These are phyloP conservation scores for Thalassaphorura encarpata DNA, from an alignment of 1,140 invertebrate genomes.

Conservation along the genomic window DNA sequence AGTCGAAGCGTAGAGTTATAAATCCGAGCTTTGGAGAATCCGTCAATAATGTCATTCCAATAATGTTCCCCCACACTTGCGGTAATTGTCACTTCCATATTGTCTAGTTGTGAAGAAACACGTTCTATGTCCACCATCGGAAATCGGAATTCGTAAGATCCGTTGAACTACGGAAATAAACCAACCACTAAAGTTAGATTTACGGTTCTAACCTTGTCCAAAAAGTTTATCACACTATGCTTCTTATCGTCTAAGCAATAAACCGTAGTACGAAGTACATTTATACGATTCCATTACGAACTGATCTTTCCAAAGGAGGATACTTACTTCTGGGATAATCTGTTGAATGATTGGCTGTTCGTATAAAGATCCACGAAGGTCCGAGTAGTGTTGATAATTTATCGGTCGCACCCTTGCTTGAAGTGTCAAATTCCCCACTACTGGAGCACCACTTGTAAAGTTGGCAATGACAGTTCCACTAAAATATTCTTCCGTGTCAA, in stretches of 20 bases:
- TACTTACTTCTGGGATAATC: constrained; percentile 19
- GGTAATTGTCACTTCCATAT: constrained; percentile 73
- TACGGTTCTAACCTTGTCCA: background rate
- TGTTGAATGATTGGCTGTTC: constrained; percentile 24
- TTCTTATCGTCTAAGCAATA: no score
- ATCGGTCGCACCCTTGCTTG: constrained; percentile 63
- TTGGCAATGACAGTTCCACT: constrained; percentile 81
- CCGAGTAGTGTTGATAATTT: background rate
- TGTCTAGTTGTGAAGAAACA: constrained; percentile 54
- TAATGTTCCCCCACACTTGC: constrained; percentile 83
- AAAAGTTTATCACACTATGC: no score
- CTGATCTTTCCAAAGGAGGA: no score
- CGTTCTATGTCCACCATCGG: constrained; percentile 64
- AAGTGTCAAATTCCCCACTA: constrained; percentile 73
- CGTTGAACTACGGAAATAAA: constrained; percentile 66
- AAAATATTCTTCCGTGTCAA: constrained; percentile 70
- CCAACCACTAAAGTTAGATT: no score
- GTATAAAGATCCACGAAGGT: background rate
- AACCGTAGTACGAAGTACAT: no score
- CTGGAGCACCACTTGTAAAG: constrained; percentile 78
- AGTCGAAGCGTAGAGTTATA: constrained; percentile 74
- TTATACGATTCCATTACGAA: background rate
- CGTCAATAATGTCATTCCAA: constrained; percentile 67
- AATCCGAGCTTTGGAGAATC: constrained; percentile 74
- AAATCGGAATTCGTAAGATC: constrained; percentile 73